These are phyloP conservation scores for Antechinus stuartii DNA, from an alignment of 2,113 vertebrate species.

Conservation along the genomic window DNA sequence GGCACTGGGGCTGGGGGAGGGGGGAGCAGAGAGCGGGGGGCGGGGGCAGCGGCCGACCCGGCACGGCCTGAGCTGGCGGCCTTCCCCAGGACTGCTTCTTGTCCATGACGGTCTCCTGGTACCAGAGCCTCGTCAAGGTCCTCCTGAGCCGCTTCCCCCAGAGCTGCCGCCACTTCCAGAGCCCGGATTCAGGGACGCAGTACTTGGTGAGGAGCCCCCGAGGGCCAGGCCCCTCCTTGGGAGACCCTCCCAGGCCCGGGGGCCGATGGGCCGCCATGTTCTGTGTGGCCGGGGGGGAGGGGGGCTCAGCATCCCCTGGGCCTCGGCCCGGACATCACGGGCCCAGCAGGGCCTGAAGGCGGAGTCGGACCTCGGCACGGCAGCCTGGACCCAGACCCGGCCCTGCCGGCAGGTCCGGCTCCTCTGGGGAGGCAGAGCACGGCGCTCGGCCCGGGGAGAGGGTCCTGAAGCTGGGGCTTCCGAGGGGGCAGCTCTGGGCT, in stretches of 20 bases:
- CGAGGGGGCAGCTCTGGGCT: not conserved
- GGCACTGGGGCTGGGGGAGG: not conserved
- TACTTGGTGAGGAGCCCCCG: constrained; percentile 90
- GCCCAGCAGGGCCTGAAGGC: not conserved
- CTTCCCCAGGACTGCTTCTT: constrained; percentile 93
- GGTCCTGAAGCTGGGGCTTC: not conserved
- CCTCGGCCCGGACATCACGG: not conserved
- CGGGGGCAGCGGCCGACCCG: not conserved
- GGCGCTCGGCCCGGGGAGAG: too few species aligned
- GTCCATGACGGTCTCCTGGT: constrained; percentile 97
- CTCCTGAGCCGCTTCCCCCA: constrained; percentile 96
- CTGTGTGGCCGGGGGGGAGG: not conserved
- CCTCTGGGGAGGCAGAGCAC: not conserved
- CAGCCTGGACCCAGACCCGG: not conserved
- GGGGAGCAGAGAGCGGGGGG: not conserved
- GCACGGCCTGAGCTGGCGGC: not conserved
- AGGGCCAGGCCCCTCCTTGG: not conserved
- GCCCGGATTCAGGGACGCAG: constrained; percentile 91
- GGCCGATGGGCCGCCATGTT: not conserved
- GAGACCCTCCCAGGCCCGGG: too few species aligned
- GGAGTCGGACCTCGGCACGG: not conserved
- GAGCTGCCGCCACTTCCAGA: constrained; percentile 97
- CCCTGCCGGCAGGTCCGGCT: too few species aligned
- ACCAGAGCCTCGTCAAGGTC: constrained; percentile 98
- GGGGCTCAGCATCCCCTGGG: not conserved